These are phyloP conservation scores for Picathartes gymnocephalus DNA, from an alignment of 2,113 vertebrate species.

Conservation along the genomic window DNA sequence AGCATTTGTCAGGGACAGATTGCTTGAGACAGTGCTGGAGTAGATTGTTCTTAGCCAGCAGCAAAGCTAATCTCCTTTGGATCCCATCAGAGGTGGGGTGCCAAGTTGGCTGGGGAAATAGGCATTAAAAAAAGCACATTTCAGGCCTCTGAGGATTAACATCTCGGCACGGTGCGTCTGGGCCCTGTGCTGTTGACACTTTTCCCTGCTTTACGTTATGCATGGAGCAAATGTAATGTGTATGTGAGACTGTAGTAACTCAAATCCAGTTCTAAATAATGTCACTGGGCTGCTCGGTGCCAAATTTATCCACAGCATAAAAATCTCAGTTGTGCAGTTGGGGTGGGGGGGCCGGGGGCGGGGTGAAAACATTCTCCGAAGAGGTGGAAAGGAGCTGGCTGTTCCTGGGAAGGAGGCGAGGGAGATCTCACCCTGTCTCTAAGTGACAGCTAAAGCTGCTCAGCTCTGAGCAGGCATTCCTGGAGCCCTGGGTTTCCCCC, in stretches of 20 bases:
- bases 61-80: slow-evolving; percentile 63
- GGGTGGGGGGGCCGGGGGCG: neutral
- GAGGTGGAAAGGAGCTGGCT: slow-evolving; percentile 14
- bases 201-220: slow-evolving; percentile 25
- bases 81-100: slow-evolving; percentile 25
- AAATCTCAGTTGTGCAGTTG: neutral
- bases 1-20: slow-evolving; percentile 26
- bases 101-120: slow-evolving; percentile 61
- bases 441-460: neutral
- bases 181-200: slow-evolving; percentile 35
- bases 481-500: neutral
- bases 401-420: neutral
- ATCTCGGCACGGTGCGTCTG: neutral
- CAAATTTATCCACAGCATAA: neutral
- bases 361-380: neutral
- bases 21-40: slow-evolving; percentile 33
- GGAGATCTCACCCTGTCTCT: neutral
- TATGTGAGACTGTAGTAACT: slow-evolving; percentile 39
- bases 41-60: slow-evolving; percentile 28
- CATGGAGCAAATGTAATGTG: neutral
- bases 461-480: neutral
- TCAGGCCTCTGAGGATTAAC: slow-evolving; percentile 43
- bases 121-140: neutral
- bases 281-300: neutral
- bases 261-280: slow-evolving; percentile 52